phyloP scores from a whole-genome alignment of 1,140 invertebrate genomes.

The Atopsyche davidsoni region DNA sequence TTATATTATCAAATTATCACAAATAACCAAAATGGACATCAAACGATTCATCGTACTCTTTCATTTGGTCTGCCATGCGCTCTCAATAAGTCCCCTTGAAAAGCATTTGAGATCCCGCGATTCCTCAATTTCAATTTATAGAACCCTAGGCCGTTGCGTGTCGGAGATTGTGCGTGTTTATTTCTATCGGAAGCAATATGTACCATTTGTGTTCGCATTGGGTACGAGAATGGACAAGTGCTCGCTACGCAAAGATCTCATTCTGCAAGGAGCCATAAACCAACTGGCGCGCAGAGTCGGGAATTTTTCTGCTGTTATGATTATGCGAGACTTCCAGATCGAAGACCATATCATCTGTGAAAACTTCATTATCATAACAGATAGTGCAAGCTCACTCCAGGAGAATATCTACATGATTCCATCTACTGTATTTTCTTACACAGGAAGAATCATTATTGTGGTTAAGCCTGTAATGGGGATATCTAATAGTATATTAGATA shows the following conservation, averaged over 20 bases:
- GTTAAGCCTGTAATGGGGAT: constrained; percentile 11
- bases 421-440: constrained; percentile 3
- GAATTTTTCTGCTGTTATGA: constrained; percentile 11
- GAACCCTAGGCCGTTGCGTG: constrained; percentile 10
- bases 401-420: constrained; percentile 19
- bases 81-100: no score
- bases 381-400: constrained; percentile 5
- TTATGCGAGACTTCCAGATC: constrained; percentile 1
- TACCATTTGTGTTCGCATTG: constrained; percentile 18
- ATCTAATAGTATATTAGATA: neutral
- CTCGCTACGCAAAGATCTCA: neutral
- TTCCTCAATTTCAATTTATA: no score
- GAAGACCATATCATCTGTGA: neutral
- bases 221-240: constrained; percentile 5
- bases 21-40: no score
- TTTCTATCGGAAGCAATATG: constrained; percentile 13
- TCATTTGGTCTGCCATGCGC: no score
- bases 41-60: no score
- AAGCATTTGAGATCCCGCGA: no score
- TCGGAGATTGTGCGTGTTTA: constrained; percentile 16
- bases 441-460: constrained; percentile 20
- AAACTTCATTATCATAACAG: constrained; percentile 23
- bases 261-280: constrained; percentile 9
- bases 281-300: constrained; percentile 12
- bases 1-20: no score